phyloP scores from a whole-genome alignment of 2,888 invertebrate genomes.

The Listrodromus nycthemerus region DNA sequence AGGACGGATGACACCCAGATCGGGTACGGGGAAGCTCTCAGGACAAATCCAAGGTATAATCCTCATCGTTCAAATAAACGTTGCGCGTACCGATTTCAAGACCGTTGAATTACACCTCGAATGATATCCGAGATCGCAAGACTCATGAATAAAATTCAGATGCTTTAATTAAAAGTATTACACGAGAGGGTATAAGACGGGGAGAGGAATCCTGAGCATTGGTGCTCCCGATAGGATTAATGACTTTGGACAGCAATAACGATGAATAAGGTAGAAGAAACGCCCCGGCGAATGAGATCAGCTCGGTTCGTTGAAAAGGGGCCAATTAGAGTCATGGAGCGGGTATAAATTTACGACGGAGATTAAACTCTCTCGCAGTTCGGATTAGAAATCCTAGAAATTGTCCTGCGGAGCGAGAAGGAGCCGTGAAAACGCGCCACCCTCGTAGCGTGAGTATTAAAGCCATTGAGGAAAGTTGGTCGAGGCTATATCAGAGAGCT shows the following conservation, averaged over 20 bases:
- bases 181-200: background rate
- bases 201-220: background rate
- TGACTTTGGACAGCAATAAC: conserved; percentile 55
- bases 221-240: conserved; percentile 48
- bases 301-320: conserved; percentile 55
- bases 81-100: background rate
- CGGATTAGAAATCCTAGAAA: conserved; percentile 61
- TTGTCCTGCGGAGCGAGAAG: conserved; percentile 3
- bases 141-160: conserved; percentile 55
- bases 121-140: background rate
- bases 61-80: background rate
- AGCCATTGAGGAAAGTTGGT: background rate
- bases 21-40: background rate
- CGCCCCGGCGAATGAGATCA: conserved; percentile 17
- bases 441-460: background rate
- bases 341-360: conserved; percentile 51
- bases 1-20: background rate
- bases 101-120: background rate
- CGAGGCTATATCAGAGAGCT: background rate
- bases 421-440: conserved; percentile 24
- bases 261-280: conserved; percentile 45
- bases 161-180: conserved; percentile 56
- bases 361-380: conserved; percentile 47
- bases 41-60: background rate
- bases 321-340: conserved; percentile 54